These are phyloP conservation scores for Apostichopus leukothele DNA, from an alignment of 53 echinoderm and acorn worm species.

Conservation along the genomic window DNA sequence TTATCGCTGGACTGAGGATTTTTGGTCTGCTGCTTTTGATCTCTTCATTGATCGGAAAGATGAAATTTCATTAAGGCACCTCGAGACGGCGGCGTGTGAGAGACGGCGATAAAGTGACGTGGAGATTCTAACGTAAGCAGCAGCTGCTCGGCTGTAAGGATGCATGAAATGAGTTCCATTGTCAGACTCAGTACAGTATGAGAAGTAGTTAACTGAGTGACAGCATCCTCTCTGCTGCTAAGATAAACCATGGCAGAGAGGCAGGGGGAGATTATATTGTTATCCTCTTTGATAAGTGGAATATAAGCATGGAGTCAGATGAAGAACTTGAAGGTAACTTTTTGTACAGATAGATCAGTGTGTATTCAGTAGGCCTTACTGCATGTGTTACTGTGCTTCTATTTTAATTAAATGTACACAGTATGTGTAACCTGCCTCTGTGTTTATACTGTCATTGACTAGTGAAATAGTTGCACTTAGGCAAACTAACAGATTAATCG, in stretches of 20 bases:
- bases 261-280: not conserved
- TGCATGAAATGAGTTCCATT: not conserved
- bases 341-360: not conserved
- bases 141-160: not conserved
- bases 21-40: not conserved
- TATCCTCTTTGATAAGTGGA: not conserved
- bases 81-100: not conserved
- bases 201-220: not conserved
- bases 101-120: constrained; percentile 1
- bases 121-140: constrained; percentile 6
- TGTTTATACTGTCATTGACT: too few species aligned
- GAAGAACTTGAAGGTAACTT: not conserved
- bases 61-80: constrained; percentile 1
- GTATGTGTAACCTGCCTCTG: too few species aligned
- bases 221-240: not conserved
- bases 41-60: not conserved
- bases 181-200: not conserved
- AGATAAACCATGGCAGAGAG: not conserved
- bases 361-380: too few species aligned
- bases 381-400: too few species aligned
- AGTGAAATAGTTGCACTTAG: too few species aligned
- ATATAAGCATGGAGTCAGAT: not conserved
- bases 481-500: too few species aligned
- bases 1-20: not conserved
- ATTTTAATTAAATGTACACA: too few species aligned